Evolutionary conservation across 1,140 invertebrate genomes (phyloP).

Genomic region (Lucilia cuprina): DNA sequence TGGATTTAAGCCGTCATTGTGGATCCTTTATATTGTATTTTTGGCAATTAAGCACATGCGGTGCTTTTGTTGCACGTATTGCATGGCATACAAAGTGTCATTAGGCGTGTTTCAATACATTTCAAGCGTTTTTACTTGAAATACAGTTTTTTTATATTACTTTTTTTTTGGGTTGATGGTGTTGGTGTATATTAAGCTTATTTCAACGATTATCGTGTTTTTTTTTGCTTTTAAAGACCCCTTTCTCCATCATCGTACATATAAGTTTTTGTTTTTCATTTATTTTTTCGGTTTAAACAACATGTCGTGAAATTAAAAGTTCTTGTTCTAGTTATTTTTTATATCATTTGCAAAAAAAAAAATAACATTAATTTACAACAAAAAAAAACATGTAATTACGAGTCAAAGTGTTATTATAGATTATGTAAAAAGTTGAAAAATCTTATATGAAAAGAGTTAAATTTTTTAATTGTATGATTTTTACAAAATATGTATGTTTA

Average conservation of each 20-base stretch:
- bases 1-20: constrained; percentile 35
- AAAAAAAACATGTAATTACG: constrained; percentile 25
- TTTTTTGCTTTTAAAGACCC: constrained; percentile 24
- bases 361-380: background rate
- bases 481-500: too few species aligned
- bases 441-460: background rate
- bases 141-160: background rate
- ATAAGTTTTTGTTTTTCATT: background rate
- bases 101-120: constrained; percentile 19
- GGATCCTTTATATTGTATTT: constrained; percentile 50
- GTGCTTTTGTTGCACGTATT: constrained; percentile 40
- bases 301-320: constrained; percentile 22
- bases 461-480: background rate
- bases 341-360: background rate
- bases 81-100: constrained; percentile 39
- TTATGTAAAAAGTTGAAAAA: background rate
- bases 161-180: background rate
- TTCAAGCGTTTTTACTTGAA: constrained; percentile 2
- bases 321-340: constrained; percentile 19
- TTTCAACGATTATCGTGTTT: constrained; percentile 26
- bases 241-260: background rate
- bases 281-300: background rate
- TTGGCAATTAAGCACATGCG: constrained; percentile 62
- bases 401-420: constrained; percentile 25
- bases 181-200: background rate